Percentiles rank a stretch among this genome's conserved stretches.
Conservation (phyloP, 1,140 invertebrate species). For the Charaxes varanes region DNA sequence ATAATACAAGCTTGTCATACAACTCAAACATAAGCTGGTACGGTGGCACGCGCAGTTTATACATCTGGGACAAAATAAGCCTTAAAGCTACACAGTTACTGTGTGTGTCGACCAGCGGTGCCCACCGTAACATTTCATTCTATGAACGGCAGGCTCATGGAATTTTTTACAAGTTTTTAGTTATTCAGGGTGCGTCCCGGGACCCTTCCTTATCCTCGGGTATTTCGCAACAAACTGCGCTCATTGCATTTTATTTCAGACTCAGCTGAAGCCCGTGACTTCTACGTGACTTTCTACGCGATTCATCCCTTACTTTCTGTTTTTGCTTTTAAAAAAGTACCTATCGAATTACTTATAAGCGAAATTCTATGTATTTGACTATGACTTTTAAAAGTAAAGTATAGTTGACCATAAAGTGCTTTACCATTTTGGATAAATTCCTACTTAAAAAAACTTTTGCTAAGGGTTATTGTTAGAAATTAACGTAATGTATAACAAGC, state of each 20-base stretch:
- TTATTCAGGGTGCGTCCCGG: constrained; percentile 45
- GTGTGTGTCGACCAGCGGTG: constrained; percentile 4
- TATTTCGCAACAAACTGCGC: constrained; percentile 40
- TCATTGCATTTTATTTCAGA: constrained; percentile 55
- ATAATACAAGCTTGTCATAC: constrained; percentile 18
- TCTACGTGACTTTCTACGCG: no score
- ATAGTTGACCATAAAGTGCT: no score
- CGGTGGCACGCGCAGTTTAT: background rate
- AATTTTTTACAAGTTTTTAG: constrained; percentile 51
- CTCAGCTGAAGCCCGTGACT: no score
- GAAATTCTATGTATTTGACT: no score
- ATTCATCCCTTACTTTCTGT: no score
- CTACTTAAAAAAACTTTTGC: no score
- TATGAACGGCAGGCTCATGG: constrained; percentile 18
- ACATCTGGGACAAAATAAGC: constrained; percentile 2
- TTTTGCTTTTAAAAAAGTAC: no score
- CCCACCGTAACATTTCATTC: constrained; percentile 8
- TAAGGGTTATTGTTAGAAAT: no score
- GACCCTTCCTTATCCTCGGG: constrained; percentile 42
- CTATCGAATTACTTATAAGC: no score
- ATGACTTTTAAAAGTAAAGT: no score
- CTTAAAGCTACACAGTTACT: constrained; percentile 7
- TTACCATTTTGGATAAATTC: no score
- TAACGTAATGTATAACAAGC: no score
- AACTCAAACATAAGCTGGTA: constrained; percentile 19